phyloP scores from a whole-genome alignment of 1,140 invertebrate species.

The Heliconius congener region DNA sequence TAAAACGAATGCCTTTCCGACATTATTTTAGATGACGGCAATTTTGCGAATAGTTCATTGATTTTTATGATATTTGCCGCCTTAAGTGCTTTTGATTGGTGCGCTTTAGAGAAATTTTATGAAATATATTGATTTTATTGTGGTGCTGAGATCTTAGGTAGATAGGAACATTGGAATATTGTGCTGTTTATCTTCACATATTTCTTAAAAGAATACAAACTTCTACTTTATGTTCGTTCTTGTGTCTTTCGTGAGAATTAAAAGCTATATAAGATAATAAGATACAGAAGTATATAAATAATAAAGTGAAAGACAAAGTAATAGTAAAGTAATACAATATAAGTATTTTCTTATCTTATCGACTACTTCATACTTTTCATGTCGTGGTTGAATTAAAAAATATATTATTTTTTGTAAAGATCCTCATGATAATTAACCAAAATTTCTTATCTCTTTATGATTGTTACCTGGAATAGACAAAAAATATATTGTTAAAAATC shows the following conservation, averaged over 20 bases:
- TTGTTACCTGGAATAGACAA: background rate
- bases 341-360: too few relatives aligned
- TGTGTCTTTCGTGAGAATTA: too few relatives aligned
- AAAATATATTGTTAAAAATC: background rate
- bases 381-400: too few relatives aligned
- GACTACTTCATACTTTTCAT: too few relatives aligned
- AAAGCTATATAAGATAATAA: too few relatives aligned
- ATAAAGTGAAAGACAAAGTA: too few relatives aligned
- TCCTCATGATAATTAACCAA: background rate
- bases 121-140: background rate
- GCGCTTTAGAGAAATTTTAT: background rate
- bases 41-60: slow-evolving; percentile 43
- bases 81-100: slow-evolving; percentile 37
- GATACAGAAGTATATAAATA: too few relatives aligned
- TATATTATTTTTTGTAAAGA: too few relatives aligned
- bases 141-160: background rate
- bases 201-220: too few relatives aligned
- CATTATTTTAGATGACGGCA: slow-evolving; percentile 40
- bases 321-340: too few relatives aligned
- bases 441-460: background rate
- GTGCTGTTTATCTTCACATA: background rate
- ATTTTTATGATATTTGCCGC: slow-evolving; percentile 32
- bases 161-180: background rate
- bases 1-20: slow-evolving; percentile 40
- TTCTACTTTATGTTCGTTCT: too few relatives aligned